Evolutionary conservation across 1,140 invertebrate species (phyloP).

Genomic region (Drosophila obscura): DNA sequence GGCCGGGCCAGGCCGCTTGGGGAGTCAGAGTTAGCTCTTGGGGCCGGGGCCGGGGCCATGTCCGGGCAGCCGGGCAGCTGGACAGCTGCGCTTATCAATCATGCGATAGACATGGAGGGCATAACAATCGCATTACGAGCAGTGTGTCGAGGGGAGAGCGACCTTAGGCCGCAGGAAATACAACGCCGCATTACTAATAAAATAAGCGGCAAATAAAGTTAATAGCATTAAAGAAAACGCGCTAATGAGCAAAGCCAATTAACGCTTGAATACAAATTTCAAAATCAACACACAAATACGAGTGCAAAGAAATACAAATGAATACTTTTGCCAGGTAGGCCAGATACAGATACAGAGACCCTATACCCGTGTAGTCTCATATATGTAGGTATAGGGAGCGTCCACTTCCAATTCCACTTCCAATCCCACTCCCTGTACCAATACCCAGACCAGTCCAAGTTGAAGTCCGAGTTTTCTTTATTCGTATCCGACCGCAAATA

Average conservation of each 20-base stretch:
- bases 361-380: too few relatives aligned
- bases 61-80: background rate
- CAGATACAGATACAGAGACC: background rate
- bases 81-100: constrained; percentile 45
- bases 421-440: background rate
- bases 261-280: constrained; percentile 76
- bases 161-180: constrained; percentile 70
- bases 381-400: constrained; percentile 3
- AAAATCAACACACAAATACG: constrained; percentile 62
- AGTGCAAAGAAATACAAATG: constrained; percentile 17
- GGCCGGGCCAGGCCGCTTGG: constrained; percentile 14
- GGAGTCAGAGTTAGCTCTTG: constrained; percentile 12
- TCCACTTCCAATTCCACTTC: constrained; percentile 25
- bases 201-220: constrained; percentile 80
- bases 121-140: constrained; percentile 68
- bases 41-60: too few relatives aligned
- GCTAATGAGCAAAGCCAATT: constrained; percentile 81
- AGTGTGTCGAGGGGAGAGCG: constrained; percentile 39
- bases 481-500: constrained; percentile 44
- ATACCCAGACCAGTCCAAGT: constrained; percentile 9
- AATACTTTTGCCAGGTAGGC: constrained; percentile 40
- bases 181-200: constrained; percentile 75
- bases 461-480: constrained; percentile 55
- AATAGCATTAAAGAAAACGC: constrained; percentile 75
- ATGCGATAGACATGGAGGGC: constrained; percentile 50